These are phyloP conservation scores for western clawed frog (Xenopus tropicalis) DNA, from an alignment of 2,113 vertebrate genomes.

Conservation along the genomic window UCB_Xtro_10.0 CM004450.2:26161501-26162000, in stretches of 20 bases:
- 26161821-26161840: conserved; percentile 35
- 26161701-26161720: neutral
- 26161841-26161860: conserved; percentile 39
- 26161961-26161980: conserved; percentile 25
- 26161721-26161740: conserved; percentile 26
- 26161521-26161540: too few species aligned
- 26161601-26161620: too few species aligned
- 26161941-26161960: conserved; percentile 54
- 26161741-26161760: conserved; percentile 1
- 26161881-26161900: conserved; percentile 45
- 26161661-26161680: neutral
- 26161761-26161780: neutral
- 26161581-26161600: too few species aligned
- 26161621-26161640: too few species aligned
- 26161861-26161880: conserved; percentile 8
- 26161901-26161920: conserved; percentile 59
- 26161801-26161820: conserved; percentile 21
- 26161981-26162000: conserved; percentile 27
- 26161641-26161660: neutral
- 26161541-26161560: too few species aligned
- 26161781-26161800: neutral
- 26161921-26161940: conserved; percentile 59
- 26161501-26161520: too few species aligned
- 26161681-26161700: neutral
- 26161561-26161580: too few species aligned